Conservation (phyloP, 2,888 invertebrate genomes). For the Latheticus oryzae region DNA sequence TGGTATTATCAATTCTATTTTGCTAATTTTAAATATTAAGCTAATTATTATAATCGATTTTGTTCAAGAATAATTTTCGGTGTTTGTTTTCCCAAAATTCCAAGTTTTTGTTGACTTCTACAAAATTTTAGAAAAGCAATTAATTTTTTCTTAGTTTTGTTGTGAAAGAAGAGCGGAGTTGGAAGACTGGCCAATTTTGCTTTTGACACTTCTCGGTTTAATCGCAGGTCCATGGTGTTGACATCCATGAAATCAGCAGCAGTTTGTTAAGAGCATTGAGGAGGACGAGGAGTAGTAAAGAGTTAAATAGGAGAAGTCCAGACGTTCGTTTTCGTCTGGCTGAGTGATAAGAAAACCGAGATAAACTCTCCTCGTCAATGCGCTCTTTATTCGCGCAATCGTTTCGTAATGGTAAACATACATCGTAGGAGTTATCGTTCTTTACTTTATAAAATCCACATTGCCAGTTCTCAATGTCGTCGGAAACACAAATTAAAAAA, state of each 20-base stretch:
- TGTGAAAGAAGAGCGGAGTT: no score
- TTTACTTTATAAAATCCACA: conserved; percentile 36
- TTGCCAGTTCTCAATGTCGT: conserved; percentile 34
- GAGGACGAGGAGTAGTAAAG: conserved; percentile 39
- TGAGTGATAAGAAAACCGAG: conserved; percentile 52
- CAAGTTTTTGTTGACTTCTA: no score
- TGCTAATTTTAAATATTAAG: no score
- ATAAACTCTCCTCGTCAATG: conserved; percentile 56
- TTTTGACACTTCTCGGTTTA: conserved; percentile 28
- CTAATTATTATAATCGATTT: no score
- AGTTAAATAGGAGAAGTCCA: conserved; percentile 18
- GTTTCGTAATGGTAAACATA: conserved; percentile 52
- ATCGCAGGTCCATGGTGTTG: conserved; percentile 34
- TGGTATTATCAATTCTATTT: no score
- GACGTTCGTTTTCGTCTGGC: conserved; percentile 45
- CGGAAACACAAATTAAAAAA: conserved; percentile 10
- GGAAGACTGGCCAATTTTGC: conserved; percentile 5
- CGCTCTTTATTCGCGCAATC: conserved; percentile 56
- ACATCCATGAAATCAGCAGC: conserved; percentile 46
- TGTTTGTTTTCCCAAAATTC: no score
- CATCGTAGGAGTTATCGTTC: conserved; percentile 50
- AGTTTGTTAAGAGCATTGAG: conserved; percentile 45
- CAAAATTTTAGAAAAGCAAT: no score
- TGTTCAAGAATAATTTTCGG: no score
- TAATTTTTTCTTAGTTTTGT: no score